A percentile compares a stretch with the other conserved stretches of the same genome.
Conservation (phyloP, 2,113 vertebrate species). For the Irena cyanogastra region DNA sequence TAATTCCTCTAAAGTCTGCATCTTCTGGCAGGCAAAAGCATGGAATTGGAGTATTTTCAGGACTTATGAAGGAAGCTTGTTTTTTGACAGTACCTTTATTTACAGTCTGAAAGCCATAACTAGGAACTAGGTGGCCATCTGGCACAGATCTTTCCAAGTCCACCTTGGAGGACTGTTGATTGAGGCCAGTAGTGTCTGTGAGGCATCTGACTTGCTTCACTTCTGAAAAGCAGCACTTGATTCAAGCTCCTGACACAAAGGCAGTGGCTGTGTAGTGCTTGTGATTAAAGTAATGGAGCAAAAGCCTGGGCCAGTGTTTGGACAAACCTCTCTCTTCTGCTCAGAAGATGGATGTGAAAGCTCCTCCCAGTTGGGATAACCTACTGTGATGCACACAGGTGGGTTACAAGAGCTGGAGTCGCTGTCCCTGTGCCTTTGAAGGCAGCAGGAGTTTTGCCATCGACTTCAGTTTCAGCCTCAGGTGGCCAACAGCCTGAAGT, state of each 20-base stretch:
- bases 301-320: background rate
- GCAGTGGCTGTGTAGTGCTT: background rate
- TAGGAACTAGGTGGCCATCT: background rate
- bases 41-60: background rate
- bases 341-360: background rate
- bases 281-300: background rate
- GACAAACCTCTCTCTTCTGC: background rate
- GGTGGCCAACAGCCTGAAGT: background rate
- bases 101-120: background rate
- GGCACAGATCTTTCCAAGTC: background rate
- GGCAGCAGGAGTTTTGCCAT: background rate
- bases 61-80: background rate
- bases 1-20: background rate
- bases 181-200: background rate
- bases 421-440: background rate
- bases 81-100: background rate
- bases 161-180: background rate
- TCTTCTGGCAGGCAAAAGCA: background rate
- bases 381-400: background rate
- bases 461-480: background rate
- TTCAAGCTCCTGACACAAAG: background rate
- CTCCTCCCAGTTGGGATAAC: background rate
- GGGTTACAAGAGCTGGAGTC: background rate
- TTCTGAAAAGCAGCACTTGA: background rate
- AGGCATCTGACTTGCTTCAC: background rate